Base-by-base conservation (phyloP, 2,797 vertebrate genomes). In the Sebastes nivosus region DNA sequence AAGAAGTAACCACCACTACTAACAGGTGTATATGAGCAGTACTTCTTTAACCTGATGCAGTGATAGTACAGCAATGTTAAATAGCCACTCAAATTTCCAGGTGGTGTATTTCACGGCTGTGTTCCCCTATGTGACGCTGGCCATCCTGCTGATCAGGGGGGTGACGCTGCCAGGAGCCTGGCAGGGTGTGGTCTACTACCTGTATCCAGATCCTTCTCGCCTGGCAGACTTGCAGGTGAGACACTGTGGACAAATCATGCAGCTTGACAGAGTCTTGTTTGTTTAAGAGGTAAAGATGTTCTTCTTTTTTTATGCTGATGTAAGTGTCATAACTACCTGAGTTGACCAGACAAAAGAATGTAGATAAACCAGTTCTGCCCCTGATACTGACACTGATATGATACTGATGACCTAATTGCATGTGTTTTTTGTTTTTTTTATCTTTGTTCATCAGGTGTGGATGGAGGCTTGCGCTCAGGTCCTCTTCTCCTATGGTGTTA, bases 391-490 rank as follows among this genome's bases (percentile, higher is more conserved):
- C 13, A 2, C 6, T 65, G 2, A 36, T 18, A 16, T 22, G 11
- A 27, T 5, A 18, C 8, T 46, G 32, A 59, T 50, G 25, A 61
- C 34, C 13, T 72, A 3, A 42, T 25, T 8, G 13, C 8, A 66
- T 7, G 1, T n/a, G 18, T 24, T 57, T 27, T 27, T 1, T 27
- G 27, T 5, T 1, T 36, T 36, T 34, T 7, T 27, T 32, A 42
- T 54, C 6, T 69, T 73, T 72, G 0, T 18, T 38, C 10, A 52
- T 55, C 38, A 94, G 94, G 92, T 94, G 65, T 94, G 93, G 94
- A 89, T 94, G 85, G 94, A 94, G 27, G 94, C 94, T 42, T 87
- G 83, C 3, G n/a, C 87, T 76, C 94, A 94, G 88, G 85, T 94
- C 42, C 80, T 91, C 64, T 94, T 88, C 80, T 94, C 94, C 4